A percentile compares a stretch with the other conserved stretches of the same genome.
phyloP scores from a whole-genome alignment of 2,797 vertebrate genomes.

The Sebastolobus altivelis region DNA sequence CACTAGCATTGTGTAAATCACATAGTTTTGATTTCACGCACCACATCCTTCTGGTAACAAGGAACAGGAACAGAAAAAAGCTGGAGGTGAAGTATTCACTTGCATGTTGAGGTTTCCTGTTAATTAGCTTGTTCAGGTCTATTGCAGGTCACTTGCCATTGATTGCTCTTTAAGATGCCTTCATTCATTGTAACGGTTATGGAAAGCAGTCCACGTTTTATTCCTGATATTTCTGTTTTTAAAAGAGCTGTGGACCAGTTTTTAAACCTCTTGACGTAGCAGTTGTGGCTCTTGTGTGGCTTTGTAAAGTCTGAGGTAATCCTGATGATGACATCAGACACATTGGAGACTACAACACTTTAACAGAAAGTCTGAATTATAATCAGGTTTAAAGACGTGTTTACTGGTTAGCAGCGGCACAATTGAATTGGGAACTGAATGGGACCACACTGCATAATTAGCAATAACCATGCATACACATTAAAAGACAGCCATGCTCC shows the following conservation, averaged over 20 bases:
- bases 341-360: background rate
- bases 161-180: background rate
- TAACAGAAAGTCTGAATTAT: background rate
- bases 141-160: background rate
- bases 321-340: background rate
- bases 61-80: background rate
- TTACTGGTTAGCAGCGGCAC: background rate
- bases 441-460: background rate
- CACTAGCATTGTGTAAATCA: too few species aligned
- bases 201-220: background rate
- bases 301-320: background rate
- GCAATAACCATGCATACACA: background rate
- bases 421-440: background rate
- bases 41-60: background rate
- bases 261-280: background rate
- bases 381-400: background rate
- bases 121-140: background rate
- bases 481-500: background rate
- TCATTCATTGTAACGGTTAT: background rate
- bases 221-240: background rate
- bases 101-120: background rate
- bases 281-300: background rate
- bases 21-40: background rate
- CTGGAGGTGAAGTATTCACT: background rate
- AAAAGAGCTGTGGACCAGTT: background rate